phyloP scores from a whole-genome alignment of 2,113 vertebrate species.

The Rattus rattus region DNA sequence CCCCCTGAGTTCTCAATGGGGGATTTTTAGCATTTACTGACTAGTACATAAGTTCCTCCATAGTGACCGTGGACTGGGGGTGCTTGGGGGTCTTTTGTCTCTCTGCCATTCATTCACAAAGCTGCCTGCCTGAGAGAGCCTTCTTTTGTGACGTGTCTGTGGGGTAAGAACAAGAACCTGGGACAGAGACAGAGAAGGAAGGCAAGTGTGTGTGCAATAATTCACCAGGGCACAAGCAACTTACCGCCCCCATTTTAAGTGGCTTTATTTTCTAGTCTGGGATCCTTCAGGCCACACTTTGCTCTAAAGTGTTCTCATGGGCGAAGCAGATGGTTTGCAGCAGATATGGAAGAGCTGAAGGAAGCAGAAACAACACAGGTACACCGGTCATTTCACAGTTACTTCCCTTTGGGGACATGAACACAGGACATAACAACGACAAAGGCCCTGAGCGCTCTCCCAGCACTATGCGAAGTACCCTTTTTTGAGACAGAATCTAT shows the following conservation, averaged over 20 bases:
- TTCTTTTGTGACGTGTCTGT: neutral
- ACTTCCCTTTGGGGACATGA: neutral
- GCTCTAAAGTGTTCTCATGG: neutral
- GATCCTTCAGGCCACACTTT: neutral
- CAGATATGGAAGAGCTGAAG: neutral
- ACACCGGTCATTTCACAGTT: neutral
- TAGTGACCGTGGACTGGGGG: neutral
- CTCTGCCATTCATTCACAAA: neutral
- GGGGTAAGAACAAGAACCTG: neutral
- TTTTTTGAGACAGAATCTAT: neutral
- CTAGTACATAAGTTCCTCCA: neutral
- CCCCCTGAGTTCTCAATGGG: neutral
- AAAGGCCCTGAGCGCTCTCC: neutral
- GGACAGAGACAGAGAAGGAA: neutral
- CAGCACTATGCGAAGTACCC: too few species aligned
- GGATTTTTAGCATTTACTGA: neutral
- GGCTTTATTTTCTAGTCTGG: neutral
- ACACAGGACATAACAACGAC: neutral
- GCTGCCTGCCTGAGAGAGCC: neutral
- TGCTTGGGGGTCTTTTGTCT: neutral
- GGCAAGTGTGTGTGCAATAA: neutral
- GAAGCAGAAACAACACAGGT: neutral
- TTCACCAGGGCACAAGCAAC: neutral
- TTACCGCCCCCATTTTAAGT: neutral
- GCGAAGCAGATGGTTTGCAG: neutral